Evolutionary conservation across 2,113 vertebrate genomes (phyloP).

Genomic region (Etheostoma cragini): DNA sequence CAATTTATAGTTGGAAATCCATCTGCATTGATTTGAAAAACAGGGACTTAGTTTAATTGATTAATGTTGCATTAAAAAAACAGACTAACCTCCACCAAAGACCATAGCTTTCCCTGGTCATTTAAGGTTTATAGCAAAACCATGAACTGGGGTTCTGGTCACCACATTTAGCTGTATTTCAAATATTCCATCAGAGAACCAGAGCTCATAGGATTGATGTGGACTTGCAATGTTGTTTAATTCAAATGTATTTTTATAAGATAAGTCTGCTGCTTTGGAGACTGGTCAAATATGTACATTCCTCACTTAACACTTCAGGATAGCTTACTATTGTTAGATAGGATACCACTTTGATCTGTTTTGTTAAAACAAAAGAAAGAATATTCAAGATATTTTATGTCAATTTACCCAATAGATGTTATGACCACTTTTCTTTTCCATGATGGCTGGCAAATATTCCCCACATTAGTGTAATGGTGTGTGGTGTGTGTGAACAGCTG

Average conservation of each 20-base stretch:
- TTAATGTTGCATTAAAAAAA: constrained; percentile 11
- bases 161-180: not conserved
- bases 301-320: not conserved
- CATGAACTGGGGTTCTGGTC: not conserved
- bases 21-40: constrained; percentile 28
- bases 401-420: constrained; percentile 16
- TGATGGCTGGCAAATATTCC: constrained; percentile 8
- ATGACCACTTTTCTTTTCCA: not conserved
- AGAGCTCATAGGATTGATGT: not conserved
- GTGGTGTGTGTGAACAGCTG: constrained; percentile 65
- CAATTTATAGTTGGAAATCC: constrained; percentile 3
- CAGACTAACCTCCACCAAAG: not conserved
- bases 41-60: constrained; percentile 15
- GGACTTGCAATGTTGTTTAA: not conserved
- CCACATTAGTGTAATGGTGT: constrained; percentile 63
- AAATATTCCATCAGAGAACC: not conserved
- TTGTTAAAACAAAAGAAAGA: not conserved
- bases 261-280: not conserved
- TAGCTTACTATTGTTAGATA: not conserved
- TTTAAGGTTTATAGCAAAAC: not conserved
- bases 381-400: not conserved
- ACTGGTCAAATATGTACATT: not conserved
- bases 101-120: not conserved
- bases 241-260: not conserved
- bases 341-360: not conserved